These are phyloP conservation scores for Zapus hudsonius DNA, from an alignment of 2,113 vertebrate species.

Conservation along the genomic window DNA sequence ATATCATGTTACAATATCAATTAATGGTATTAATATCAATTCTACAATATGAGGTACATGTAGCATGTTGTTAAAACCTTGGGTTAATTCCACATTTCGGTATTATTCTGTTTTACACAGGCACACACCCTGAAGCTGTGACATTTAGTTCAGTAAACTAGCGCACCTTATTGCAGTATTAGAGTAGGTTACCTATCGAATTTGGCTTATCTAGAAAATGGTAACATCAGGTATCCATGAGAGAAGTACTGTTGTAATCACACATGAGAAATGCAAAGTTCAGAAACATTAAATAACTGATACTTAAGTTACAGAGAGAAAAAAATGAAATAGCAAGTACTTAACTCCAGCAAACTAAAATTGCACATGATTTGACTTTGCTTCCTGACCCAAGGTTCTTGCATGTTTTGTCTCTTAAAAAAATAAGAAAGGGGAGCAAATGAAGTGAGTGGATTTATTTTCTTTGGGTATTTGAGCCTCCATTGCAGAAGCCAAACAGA, in stretches of 20 bases:
- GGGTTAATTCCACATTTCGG: background rate
- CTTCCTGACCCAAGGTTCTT: background rate
- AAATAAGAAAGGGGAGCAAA: background rate
- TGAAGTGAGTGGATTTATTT: conserved; percentile 6
- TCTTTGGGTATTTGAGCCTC: background rate
- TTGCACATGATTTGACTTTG: background rate
- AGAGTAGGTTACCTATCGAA: background rate
- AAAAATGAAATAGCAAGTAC: background rate
- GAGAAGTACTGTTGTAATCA: background rate
- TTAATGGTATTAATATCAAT: no score
- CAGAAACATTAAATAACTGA: background rate
- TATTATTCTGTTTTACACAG: background rate
- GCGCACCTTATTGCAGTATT: background rate
- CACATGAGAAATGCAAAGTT: background rate
- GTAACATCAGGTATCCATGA: background rate
- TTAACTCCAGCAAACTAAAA: background rate
- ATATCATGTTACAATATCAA: no score
- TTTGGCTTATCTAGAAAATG: background rate
- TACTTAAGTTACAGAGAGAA: background rate
- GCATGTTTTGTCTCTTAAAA: background rate
- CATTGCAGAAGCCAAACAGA: background rate
- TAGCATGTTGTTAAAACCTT: background rate
- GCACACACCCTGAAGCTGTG: background rate
- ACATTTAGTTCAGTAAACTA: background rate
- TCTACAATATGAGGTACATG: background rate